Conservation (phyloP, 2,797 vertebrate species). For the Chaetophractus vellerosus region DNA sequence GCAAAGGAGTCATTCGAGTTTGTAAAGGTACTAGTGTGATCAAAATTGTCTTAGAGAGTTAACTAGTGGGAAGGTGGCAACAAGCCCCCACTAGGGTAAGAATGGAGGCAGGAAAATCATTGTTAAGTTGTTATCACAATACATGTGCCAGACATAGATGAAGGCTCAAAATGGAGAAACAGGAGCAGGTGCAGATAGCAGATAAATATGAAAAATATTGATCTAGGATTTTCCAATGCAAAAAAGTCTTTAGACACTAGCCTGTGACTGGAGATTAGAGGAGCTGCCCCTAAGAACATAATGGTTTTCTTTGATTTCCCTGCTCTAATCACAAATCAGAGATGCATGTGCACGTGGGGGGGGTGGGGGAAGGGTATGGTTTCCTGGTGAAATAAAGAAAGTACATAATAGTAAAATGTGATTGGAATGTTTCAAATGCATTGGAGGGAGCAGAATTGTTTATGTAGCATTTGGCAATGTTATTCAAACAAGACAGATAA, state of each 20-base stretch:
- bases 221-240: slow-evolving; percentile 7
- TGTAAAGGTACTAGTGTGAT: not conserved
- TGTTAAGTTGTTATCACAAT: not conserved
- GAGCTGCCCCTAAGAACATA: not conserved
- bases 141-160: not conserved
- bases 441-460: slow-evolving; percentile 76
- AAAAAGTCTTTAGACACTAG: slow-evolving; percentile 39
- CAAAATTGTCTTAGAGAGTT: not conserved
- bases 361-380: not conserved
- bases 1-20: not conserved
- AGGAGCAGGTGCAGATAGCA: not conserved
- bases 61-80: not conserved
- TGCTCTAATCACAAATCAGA: slow-evolving; percentile 61
- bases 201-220: slow-evolving; percentile 46
- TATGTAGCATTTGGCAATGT: slow-evolving; percentile 78
- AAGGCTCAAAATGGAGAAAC: not conserved
- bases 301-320: not conserved
- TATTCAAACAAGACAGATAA: slow-evolving; percentile 87
- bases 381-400: slow-evolving; percentile 70
- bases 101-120: not conserved
- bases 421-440: slow-evolving; percentile 82
- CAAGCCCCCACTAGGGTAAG: not conserved
- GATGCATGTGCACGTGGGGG: not conserved
- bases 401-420: slow-evolving; percentile 83
- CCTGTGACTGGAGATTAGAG: slow-evolving; percentile 50